Evolutionary conservation across 2,113 vertebrate species (phyloP).

Genomic region (Orcinus orca): DNA sequence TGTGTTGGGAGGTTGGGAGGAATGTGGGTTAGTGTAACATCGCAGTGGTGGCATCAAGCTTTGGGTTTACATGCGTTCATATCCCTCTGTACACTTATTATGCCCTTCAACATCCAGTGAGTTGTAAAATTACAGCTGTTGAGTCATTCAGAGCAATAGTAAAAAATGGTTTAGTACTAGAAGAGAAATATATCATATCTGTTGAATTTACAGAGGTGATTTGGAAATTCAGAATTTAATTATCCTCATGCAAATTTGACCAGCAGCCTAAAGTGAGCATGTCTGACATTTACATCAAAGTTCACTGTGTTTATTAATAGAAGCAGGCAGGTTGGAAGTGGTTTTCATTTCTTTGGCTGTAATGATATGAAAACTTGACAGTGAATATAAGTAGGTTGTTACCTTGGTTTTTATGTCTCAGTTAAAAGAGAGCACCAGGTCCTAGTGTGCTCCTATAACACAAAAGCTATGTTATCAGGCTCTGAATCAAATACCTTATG

Average conservation of each 20-base stretch:
- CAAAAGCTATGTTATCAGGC: conserved; percentile 44
- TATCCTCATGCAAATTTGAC: conserved; percentile 64
- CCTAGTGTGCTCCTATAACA: not conserved
- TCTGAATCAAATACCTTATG: conserved; percentile 51
- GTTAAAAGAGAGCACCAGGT: conserved; percentile 52
- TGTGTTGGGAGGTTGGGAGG: not conserved
- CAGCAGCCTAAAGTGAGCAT: conserved; percentile 53
- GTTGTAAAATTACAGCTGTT: conserved; percentile 36
- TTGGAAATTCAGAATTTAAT: conserved; percentile 66
- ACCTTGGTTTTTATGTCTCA: conserved; percentile 55
- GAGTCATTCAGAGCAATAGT: conserved; percentile 31
- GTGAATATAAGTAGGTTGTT: conserved; percentile 41
- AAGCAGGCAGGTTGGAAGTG: conserved; percentile 34
- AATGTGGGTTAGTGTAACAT: not conserved
- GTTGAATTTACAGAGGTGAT: conserved; percentile 50
- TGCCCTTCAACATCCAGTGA: not conserved
- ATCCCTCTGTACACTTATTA: not conserved
- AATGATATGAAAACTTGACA: conserved; percentile 56
- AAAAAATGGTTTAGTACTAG: conserved; percentile 29
- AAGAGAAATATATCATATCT: conserved; percentile 44
- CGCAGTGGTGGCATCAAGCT: not conserved
- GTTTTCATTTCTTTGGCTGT: conserved; percentile 44
- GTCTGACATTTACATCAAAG: conserved; percentile 66
- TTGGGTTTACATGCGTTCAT: not conserved
- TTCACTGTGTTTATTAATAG: conserved; percentile 46